Evolutionary conservation across 2,797 vertebrate genomes (phyloP), one percentile per base, ranked within the genome.

Genomic region (Eulemur mongoz): DNA sequence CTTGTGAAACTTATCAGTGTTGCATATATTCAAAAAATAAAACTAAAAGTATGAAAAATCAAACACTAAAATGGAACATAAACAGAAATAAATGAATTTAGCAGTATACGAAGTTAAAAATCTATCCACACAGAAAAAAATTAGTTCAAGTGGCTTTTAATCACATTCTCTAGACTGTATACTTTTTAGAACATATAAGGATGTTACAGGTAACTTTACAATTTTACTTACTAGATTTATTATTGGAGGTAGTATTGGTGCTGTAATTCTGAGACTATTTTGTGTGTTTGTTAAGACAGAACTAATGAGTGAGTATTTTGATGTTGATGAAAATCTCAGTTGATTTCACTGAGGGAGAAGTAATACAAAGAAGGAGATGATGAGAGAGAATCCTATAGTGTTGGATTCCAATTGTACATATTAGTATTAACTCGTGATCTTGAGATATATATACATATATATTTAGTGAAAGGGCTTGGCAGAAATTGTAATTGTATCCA

Each of bases 21-120:
- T 83, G 40, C 23, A 30, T 67, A 27, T 79, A 83, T 61, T 81
- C 1, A 9, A 94, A 84, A 91, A 94, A 30, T 72, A 83, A 84
- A 94, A 90, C 7, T 70, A 76, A 75, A 75, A 65, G 7, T 32
- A 20, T 54, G 35, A 80, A 80, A 93, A 78, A 69, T 79, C 76
- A 86, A 83, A 27, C 35, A 52, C 75, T 63, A 81, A 92, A 92
- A 32, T 87, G n/a, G 63, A 78, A 78, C 72, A 50, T 32, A 94
- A 73, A 91, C 40, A 65, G 65, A 93, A 52, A 85, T 25, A 93
- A 92, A 70, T 48, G 12, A 57, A 48, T 87, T 97, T 63, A 84
- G 17, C 22, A 90, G 30, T 72, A 27, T 32, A 12, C 52, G 8
- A 93, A 90, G 84, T 79, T 89, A 83, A 72, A 72, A 69, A 82